Evolutionary conservation across 2,797 vertebrate species (phyloP), one percentile per base, ranked within the genome.

Genomic region (Linurgus olivaceus): DNA sequence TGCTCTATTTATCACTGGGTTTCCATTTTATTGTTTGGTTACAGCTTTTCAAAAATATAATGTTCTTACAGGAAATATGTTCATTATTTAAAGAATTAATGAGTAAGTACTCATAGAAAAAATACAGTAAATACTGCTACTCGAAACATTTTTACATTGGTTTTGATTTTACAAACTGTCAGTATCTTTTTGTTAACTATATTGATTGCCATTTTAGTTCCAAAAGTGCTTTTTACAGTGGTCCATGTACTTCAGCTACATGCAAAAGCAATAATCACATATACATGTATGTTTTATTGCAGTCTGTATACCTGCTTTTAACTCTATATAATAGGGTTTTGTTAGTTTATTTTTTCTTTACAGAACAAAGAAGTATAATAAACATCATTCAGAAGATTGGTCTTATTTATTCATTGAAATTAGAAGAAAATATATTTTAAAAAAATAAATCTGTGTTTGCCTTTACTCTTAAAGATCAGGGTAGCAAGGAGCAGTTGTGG

Each of bases 251-350:
- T 93, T 76, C 65, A 51, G 44, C 28, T 90, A 91, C n/a, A 11
- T 23, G 47, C 47, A 75, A 88, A 88, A 96, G 90, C 75, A 94
- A 94, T 80, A 94, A 80, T 77, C 40, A 57, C 45, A 72, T 57
- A 17, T 70, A 66, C 25, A 11, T 88, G 42, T 94, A 55, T 45
- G 29, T 61, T 61, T 68, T 62, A 50, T 29, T 89, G 55, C 7
- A 4, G 33, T 74, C 68, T 61, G 21, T 89, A 61, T 73, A 29
- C 47, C 15, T 85, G 31, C 11, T 92, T 86, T 86, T 82, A 85
- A 52, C 59, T 28, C 28, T 78, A 14, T n/a, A 10, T 51, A n/a
- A 37, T 29, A 67, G 52, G 24, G 23, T 0, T 51, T 61, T 48
- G 6, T 67, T 81, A 13, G 13, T 66, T 86, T 33, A 18, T 74